These are phyloP conservation scores for Diabrotica virgifera DNA, from an alignment of 1,140 invertebrate species.

Conservation along the genomic window DNA sequence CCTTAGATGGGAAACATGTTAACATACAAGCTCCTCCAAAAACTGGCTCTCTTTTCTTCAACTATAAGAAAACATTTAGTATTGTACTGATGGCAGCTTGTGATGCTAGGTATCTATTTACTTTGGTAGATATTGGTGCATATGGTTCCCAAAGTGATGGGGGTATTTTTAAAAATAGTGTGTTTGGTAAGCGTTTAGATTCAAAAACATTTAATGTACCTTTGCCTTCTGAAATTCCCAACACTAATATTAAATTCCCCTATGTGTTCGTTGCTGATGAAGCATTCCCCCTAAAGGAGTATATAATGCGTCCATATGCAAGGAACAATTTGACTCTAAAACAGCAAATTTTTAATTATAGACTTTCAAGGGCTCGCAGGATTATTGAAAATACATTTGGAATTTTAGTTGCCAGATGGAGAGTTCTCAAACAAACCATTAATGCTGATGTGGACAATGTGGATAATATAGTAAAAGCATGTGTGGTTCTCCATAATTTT, in stretches of 20 bases:
- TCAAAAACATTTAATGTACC: neutral
- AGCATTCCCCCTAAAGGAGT: no score
- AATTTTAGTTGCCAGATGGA: no score
- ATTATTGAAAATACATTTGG: no score
- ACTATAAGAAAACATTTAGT: slow-evolving; percentile 49
- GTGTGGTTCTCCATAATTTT: no score
- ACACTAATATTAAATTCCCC: slow-evolving; percentile 16
- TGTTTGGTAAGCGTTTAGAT: slow-evolving; percentile 19
- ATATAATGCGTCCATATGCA: no score
- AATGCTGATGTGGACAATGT: slow-evolving; percentile 11
- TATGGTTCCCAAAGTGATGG: slow-evolving; percentile 44
- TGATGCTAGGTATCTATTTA: slow-evolving; percentile 48
- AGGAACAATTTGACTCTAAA: no score
- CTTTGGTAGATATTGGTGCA: slow-evolving; percentile 45
- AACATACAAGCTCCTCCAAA: slow-evolving; percentile 21
- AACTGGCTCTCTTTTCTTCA: no score
- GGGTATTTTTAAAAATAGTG: slow-evolving; percentile 21
- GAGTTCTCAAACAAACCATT: slow-evolving; percentile 13
- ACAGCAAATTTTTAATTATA: no score
- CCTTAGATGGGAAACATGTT: no score
- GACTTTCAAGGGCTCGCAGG: no score
- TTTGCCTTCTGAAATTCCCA: slow-evolving; percentile 6
- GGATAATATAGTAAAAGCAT: slow-evolving; percentile 13
- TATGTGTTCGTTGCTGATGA: no score
- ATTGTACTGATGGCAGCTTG: slow-evolving; percentile 49